Percentiles rank a stretch among this genome's conserved stretches.
Evolutionary conservation across 2,113 vertebrate species (phyloP).

Genomic region (Onychorhynchus coronatus): DNA sequence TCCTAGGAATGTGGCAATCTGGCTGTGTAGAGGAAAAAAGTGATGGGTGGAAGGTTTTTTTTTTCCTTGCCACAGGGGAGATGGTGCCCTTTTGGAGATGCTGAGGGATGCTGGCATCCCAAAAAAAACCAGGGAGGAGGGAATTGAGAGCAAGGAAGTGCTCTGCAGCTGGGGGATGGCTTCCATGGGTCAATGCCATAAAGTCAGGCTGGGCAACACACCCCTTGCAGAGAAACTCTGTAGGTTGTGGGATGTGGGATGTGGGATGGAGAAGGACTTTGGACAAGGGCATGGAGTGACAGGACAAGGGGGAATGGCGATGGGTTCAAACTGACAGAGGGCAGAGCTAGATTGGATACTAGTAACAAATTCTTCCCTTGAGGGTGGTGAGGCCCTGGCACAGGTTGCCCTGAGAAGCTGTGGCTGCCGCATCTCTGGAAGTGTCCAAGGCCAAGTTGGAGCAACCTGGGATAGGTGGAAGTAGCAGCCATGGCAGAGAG

Average conservation of each 20-base stretch:
- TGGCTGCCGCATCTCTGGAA: neutral
- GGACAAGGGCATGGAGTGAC: neutral
- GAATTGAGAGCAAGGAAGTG: neutral
- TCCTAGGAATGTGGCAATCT: accelerated
- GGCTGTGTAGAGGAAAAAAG: neutral
- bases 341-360: neutral
- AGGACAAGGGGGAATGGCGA: neutral
- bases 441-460: neutral
- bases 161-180: neutral
- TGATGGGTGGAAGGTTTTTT: accelerated
- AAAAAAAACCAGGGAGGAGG: too few relatives aligned
- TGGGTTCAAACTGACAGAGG: neutral
- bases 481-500: neutral
- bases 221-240: neutral
- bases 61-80: neutral
- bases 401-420: neutral
- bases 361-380: neutral
- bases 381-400: neutral
- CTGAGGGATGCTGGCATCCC: neutral
- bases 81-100: neutral
- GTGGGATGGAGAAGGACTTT: neutral
- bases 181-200: accelerated
- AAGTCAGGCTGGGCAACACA: accelerated
- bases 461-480: neutral
- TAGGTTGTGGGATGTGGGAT: neutral